Evolutionary conservation across 2,113 vertebrate species (phyloP).

Genomic region (Otus sunia): DNA sequence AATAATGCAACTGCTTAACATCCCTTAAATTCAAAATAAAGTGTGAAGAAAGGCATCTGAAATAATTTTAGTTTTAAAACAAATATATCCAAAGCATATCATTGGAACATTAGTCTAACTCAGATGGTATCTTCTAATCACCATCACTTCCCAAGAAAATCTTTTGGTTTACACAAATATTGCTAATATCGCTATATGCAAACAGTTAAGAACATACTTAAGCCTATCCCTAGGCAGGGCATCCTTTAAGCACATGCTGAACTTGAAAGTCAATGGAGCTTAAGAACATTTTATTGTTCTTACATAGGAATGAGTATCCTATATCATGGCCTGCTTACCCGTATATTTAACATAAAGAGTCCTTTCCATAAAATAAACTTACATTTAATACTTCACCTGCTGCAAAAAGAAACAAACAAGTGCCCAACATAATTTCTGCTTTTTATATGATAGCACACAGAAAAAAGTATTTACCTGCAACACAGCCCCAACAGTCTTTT

Average conservation of each 20-base stretch:
- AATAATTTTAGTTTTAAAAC: background rate
- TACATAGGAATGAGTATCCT: background rate
- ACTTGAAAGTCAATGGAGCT: background rate
- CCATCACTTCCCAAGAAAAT: background rate
- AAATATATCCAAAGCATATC: background rate
- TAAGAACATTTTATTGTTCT: background rate
- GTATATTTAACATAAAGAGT: background rate
- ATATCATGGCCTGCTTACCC: accelerated
- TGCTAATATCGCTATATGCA: background rate
- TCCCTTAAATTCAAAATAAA: background rate
- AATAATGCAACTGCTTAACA: background rate
- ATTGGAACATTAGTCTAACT: background rate
- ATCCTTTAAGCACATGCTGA: background rate
- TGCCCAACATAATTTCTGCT: background rate
- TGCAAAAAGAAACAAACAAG: background rate
- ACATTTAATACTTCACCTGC: background rate
- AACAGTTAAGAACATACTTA: background rate
- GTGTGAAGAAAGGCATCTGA: background rate
- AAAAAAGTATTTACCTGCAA: conserved; percentile 84
- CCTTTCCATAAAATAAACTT: background rate
- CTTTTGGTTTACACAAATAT: background rate
- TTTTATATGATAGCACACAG: background rate
- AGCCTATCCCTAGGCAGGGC: background rate
- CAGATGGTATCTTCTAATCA: background rate
- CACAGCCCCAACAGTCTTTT: conserved; percentile 93